These are phyloP conservation scores for Upupa epops DNA, from an alignment of 2,113 vertebrate genomes.

Conservation along the genomic window DNA sequence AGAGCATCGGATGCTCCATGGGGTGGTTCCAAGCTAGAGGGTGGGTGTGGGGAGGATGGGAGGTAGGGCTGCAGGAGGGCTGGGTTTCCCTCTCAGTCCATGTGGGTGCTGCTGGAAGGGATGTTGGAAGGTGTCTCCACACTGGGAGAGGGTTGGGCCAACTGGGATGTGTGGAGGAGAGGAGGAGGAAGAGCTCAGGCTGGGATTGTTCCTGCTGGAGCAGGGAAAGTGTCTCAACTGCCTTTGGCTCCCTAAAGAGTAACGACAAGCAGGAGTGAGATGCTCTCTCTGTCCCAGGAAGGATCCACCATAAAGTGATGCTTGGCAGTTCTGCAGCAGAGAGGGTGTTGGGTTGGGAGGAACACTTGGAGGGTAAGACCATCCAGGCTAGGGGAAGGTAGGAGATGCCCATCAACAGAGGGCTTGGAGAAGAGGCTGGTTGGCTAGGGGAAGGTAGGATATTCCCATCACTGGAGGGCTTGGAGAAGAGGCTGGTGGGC, in stretches of 20 bases:
- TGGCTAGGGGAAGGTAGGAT: too few species aligned
- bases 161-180: background rate
- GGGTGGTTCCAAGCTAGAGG: background rate
- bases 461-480: too few species aligned
- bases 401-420: too few species aligned
- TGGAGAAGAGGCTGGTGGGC: background rate
- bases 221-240: background rate
- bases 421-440: too few species aligned
- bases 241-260: background rate
- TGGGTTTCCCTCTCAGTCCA: fast-evolving
- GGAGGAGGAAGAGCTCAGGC: background rate
- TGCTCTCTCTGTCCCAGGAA: background rate
- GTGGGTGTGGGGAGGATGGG: too few species aligned
- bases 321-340: background rate
- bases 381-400: too few species aligned
- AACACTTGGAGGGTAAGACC: too few species aligned
- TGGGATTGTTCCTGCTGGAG: background rate
- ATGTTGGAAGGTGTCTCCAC: too few species aligned
- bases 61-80: background rate
- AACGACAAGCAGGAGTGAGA: too few species aligned
- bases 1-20: background rate
- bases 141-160: too few species aligned
- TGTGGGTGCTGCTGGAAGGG: background rate
- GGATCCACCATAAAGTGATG: background rate
- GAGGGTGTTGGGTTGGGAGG: background rate